Evolutionary conservation across 2,797 vertebrate genomes (phyloP).

Genomic region (Limnodromus scolopaceus): DNA sequence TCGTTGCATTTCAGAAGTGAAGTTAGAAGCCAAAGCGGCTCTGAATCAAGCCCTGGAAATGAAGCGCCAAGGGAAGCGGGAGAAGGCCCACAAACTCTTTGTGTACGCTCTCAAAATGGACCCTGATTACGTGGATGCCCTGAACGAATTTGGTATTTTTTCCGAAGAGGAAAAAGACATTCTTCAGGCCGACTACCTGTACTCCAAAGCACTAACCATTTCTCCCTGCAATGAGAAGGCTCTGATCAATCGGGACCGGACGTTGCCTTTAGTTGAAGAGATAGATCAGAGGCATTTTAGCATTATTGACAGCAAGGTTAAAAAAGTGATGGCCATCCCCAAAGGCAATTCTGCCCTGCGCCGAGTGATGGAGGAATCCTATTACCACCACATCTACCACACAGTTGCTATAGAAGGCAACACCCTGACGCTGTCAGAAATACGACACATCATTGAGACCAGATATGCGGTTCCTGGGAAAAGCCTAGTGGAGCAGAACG

Average conservation of each 20-base stretch:
- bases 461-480: conserved; percentile 94
- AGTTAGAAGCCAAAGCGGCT: conserved; percentile 89
- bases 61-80: conserved; percentile 92
- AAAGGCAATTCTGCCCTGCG: conserved; percentile 93
- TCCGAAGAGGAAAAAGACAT: conserved; percentile 96
- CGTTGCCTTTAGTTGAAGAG: conserved; percentile 93
- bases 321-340: conserved; percentile 93
- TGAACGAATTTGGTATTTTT: conserved; percentile 93
- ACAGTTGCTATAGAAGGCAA: conserved; percentile 97
- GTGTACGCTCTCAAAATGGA: conserved; percentile 93
- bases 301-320: conserved; percentile 94
- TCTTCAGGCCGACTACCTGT: conserved; percentile 93
- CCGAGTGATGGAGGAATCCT: conserved; percentile 95
- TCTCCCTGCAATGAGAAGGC: conserved; percentile 91
- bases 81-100: conserved; percentile 94
- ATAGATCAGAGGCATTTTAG: conserved; percentile 96
- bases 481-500: conserved; percentile 95
- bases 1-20: conserved; percentile 79
- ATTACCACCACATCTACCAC: conserved; percentile 99
- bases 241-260: conserved; percentile 90
- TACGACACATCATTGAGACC: conserved; percentile 96
- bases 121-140: conserved; percentile 90
- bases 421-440: conserved; percentile 94
- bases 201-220: conserved; percentile 91
- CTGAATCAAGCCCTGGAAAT: conserved; percentile 93